Evolutionary conservation across 2,797 vertebrate species (phyloP).

Genomic region (Silurus lanzhouensis): DNA sequence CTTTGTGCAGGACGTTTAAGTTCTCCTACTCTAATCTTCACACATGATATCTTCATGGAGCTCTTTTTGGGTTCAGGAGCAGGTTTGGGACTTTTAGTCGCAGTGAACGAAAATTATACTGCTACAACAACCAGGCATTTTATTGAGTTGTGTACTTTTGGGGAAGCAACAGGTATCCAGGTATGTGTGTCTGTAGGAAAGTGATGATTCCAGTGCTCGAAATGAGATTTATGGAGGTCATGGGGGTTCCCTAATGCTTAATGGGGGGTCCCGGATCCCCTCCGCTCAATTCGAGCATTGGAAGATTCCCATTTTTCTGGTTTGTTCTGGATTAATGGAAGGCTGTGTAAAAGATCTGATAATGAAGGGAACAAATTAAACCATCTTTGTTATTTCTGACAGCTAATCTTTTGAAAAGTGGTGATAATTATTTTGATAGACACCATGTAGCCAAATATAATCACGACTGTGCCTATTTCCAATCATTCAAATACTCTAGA

Average conservation of each 20-base stretch:
- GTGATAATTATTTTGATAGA: neutral
- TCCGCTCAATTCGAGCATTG: too few relatives aligned
- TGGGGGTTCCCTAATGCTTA: too few relatives aligned
- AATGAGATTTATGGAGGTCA: too few relatives aligned
- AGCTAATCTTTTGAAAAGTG: neutral
- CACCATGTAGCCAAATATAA: neutral
- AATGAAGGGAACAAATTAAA: neutral
- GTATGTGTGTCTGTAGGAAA: neutral
- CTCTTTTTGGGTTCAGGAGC: neutral
- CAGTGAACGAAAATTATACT: neutral
- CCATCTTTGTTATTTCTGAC: neutral
- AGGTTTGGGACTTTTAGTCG: neutral
- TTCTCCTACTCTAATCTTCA: neutral
- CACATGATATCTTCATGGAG: neutral
- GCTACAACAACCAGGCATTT: neutral
- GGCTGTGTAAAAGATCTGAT: neutral
- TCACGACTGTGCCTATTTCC: neutral
- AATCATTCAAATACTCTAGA: neutral
- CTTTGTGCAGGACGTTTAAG: neutral
- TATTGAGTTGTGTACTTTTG: neutral
- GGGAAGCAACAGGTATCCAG: too few relatives aligned
- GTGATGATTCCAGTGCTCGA: too few relatives aligned
- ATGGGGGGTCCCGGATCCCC: too few relatives aligned
- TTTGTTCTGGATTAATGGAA: neutral
- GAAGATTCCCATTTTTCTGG: neutral